phyloP scores from a whole-genome alignment of 2,888 invertebrate genomes.

The Crematogaster levior region DNA sequence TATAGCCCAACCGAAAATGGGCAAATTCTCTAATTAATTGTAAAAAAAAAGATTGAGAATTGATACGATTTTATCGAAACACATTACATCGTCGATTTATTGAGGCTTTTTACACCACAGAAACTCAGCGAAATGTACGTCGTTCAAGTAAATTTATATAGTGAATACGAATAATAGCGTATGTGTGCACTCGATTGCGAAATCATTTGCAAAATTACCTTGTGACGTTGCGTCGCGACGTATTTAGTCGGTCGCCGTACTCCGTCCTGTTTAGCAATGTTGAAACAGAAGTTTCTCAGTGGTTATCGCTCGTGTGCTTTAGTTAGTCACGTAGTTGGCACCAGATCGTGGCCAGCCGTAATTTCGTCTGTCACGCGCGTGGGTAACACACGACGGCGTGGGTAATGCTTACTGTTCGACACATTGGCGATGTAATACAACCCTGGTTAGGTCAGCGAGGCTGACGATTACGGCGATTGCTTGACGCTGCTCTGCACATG shows the following conservation, averaged over 20 bases:
- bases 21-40: no score
- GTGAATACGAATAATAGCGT: neutral
- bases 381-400: slow-evolving; percentile 36
- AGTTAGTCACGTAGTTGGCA: slow-evolving; percentile 50
- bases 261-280: slow-evolving; percentile 26
- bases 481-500: slow-evolving; percentile 30
- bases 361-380: slow-evolving; percentile 53
- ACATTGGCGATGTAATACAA: slow-evolving; percentile 48
- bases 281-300: slow-evolving; percentile 51
- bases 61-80: neutral
- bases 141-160: neutral
- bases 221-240: slow-evolving; percentile 28
- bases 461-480: slow-evolving; percentile 32
- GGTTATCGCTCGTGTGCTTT: slow-evolving; percentile 40
- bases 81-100: neutral
- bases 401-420: slow-evolving; percentile 50
- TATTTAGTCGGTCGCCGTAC: slow-evolving; percentile 40
- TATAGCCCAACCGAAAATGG: no score
- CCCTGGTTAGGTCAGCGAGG: slow-evolving; percentile 31
- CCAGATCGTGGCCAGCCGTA: slow-evolving; percentile 46
- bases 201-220: slow-evolving; percentile 50
- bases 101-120: neutral
- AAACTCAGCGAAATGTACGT: neutral
- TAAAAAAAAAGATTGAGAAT: neutral
- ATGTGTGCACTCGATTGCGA: slow-evolving; percentile 24